Conservation (phyloP, 1,140 invertebrate genomes). For the Onthophagus taurus region DNA sequence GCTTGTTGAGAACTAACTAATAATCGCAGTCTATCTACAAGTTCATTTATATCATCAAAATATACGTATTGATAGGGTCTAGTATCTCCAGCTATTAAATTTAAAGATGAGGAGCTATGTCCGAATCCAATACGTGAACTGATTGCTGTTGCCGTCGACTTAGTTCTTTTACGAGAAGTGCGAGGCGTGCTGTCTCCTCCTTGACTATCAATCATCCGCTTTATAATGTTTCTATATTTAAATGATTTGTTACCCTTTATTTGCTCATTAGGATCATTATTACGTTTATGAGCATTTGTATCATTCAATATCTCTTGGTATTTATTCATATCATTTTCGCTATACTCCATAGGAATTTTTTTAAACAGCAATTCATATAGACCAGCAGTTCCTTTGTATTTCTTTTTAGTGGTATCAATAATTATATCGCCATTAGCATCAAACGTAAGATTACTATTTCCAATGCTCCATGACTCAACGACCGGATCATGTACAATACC, state of each 20-base stretch:
- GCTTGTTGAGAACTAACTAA: constrained; percentile 22
- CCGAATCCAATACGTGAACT: too few species aligned
- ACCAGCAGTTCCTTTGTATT: constrained; percentile 13
- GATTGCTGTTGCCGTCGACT: too few species aligned
- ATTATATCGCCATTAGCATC: not conserved
- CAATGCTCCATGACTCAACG: constrained; percentile 3
- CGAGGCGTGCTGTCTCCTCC: too few species aligned
- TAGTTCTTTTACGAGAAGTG: too few species aligned
- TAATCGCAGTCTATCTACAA: constrained; percentile 5
- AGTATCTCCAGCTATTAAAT: not conserved
- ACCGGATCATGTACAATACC: not conserved
- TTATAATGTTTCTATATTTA: not conserved
- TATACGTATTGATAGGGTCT: constrained; percentile 6
- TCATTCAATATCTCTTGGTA: constrained; percentile 19
- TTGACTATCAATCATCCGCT: not conserved
- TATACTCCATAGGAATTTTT: constrained; percentile 12
- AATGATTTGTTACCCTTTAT: not conserved
- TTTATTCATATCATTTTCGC: constrained; percentile 12
- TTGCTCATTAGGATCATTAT: constrained; percentile 9
- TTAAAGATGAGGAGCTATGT: too few species aligned
- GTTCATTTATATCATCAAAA: constrained; percentile 8
- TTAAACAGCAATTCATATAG: constrained; percentile 18
- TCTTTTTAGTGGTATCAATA: constrained; percentile 8
- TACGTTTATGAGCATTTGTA: constrained; percentile 13
- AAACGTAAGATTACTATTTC: constrained; percentile 4